phyloP scores from a whole-genome alignment of 2,797 vertebrate species.

The Enoplosus armatus region DNA sequence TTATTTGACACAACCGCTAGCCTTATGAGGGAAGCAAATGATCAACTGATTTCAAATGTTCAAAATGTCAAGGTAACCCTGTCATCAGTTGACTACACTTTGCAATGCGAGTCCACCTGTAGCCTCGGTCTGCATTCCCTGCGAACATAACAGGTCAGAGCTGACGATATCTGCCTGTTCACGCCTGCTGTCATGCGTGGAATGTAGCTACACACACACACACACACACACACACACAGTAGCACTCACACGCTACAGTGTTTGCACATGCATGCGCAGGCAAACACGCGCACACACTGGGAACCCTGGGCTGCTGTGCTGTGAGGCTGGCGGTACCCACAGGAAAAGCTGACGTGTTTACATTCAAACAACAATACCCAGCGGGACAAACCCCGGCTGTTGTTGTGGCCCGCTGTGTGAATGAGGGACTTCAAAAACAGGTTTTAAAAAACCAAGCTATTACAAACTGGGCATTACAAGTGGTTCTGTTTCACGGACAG shows the following conservation, averaged over 20 bases:
- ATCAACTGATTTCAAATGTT: conserved; percentile 9
- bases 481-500: conserved; percentile 14
- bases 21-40: conserved; percentile 4
- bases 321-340: conserved; percentile 40
- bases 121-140: conserved; percentile 40
- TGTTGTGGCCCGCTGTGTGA: conserved; percentile 45
- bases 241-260: background rate
- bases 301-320: conserved; percentile 24
- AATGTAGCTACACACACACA: conserved; percentile 51
- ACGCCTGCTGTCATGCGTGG: conserved; percentile 55
- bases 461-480: background rate
- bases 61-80: conserved; percentile 9
- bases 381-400: conserved; percentile 56
- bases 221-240: conserved; percentile 31
- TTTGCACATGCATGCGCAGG: conserved; percentile 30
- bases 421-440: conserved; percentile 50
- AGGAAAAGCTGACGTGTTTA: conserved; percentile 75
- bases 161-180: conserved; percentile 57
- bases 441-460: conserved; percentile 9
- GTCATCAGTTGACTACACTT: conserved; percentile 5
- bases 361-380: conserved; percentile 73
- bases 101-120: conserved; percentile 37
- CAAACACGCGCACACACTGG: conserved; percentile 8
- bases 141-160: conserved; percentile 38
- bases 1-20: background rate